Evolutionary conservation across 2,888 invertebrate genomes (phyloP), one percentile per base, ranked within the genome.

Genomic region (Anodontia alba): DNA sequence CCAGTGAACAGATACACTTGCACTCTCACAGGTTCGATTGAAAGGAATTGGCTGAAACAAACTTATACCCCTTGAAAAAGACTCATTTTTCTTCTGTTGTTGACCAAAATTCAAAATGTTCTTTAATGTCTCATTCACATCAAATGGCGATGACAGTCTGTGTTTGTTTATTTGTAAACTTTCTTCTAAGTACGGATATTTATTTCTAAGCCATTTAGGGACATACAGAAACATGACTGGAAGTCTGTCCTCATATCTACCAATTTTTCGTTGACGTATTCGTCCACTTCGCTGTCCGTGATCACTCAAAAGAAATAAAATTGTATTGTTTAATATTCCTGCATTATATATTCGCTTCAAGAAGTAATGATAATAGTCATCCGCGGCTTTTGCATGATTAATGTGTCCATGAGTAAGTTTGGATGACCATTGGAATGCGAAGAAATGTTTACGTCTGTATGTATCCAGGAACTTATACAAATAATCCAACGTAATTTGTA

Each of bases 221-320:
- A 93, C 88, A 23, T 84, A 71, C 5, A 93, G 57, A 0, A 92
- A 88, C 90, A 93, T 88, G 79, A 93, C 82, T 0, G 94, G 94
- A 17, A 93, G 85, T 29, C 93, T 81, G 69, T 93, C 93, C 74
- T 93, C 93, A 38, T 92, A 86, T 80, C 93, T 93, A 7, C 93
- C 93, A 68, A 92, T 92, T 10, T 91, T 86, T 0, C 92, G 91
- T 38, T 87, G 72, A 8, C 93, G 81, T 17, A 92, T 89, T 29
- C 82, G 81, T 26, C 90, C 90, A 73, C 91, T 91, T 20, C 92
- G 78, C 5, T 92, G 90, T 12, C 94, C 94, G 83, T 94, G 93
- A 75, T 94, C 94, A 1, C 88, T 89, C 89, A 94, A 90, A 10
- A 93, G 78, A 23, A 93, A 81, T 20, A 93, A 51, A 26, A 94